Percentiles rank a stretch among this genome's conserved stretches.
These are phyloP conservation scores for Aplodontia rufa DNA, from an alignment of 2,113 vertebrate species.

Conservation along the genomic window DNA sequence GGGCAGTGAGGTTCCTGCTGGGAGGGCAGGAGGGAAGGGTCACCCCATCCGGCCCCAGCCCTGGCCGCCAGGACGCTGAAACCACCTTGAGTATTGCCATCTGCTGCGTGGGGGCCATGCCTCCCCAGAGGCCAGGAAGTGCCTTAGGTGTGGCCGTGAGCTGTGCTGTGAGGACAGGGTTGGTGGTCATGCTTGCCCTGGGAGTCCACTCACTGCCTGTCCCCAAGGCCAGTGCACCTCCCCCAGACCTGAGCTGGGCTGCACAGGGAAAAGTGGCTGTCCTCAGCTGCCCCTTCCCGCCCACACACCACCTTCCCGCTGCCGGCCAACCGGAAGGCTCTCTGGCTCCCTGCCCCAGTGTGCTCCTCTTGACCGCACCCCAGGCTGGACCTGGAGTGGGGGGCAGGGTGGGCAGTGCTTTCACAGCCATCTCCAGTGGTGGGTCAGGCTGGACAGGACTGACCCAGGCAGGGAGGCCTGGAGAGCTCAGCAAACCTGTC, in stretches of 20 bases:
- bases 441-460: neutral
- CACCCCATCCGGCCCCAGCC: neutral
- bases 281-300: neutral
- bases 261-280: no score
- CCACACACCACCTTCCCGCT: neutral
- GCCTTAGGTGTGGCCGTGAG: neutral
- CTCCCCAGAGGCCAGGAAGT: neutral
- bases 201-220: neutral
- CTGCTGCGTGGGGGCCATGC: neutral
- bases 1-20: conserved; percentile 46
- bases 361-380: neutral
- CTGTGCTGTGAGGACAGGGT: neutral
- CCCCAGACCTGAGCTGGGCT: neutral
- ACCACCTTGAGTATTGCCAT: neutral
- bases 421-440: rapidly evolving
- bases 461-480: neutral
- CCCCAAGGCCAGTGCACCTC: rapidly evolving
- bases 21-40: neutral
- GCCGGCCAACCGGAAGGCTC: neutral
- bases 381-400: rapidly evolving
- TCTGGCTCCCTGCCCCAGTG: rapidly evolving
- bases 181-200: neutral
- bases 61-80: neutral
- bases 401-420: neutral
- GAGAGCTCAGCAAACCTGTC: neutral